Conservation (phyloP, 2,888 invertebrate genomes). For the Pyrocoelia pectoralis region DNA sequence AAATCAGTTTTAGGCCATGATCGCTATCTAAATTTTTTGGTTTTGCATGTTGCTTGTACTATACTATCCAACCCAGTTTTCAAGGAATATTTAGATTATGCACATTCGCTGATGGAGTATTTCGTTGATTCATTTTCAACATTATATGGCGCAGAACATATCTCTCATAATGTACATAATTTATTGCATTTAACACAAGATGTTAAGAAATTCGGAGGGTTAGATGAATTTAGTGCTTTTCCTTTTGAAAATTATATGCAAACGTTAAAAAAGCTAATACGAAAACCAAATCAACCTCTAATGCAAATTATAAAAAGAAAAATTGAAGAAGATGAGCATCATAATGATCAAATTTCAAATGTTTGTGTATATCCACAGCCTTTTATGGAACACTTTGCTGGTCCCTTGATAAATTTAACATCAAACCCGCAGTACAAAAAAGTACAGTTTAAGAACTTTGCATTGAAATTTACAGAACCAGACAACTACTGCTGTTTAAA, state of each 20-base stretch:
- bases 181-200: conserved; percentile 18
- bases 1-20: not conserved
- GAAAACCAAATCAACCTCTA: conserved; percentile 2
- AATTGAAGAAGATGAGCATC: not conserved
- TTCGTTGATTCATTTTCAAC: conserved; percentile 19
- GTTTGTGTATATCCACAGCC: not conserved
- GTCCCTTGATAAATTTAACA: not conserved
- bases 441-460: not conserved
- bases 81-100: conserved; percentile 11
- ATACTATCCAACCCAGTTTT: conserved; percentile 20
- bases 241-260: conserved; percentile 25
- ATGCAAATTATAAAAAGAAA: not conserved
- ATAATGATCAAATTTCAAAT: not conserved
- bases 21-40: conserved; percentile 29
- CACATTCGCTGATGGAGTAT: conserved; percentile 11
- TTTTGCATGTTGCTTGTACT: conserved; percentile 24
- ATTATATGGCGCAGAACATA: conserved; percentile 18
- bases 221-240: conserved; percentile 21
- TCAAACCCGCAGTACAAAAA: not conserved
- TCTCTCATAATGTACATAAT: conserved; percentile 21
- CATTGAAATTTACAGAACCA: not conserved
- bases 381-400: not conserved
- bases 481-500: conserved; percentile 10
- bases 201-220: conserved; percentile 1
- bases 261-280: conserved; percentile 5